Percentiles rank a stretch among this genome's conserved stretches.
Conservation (phyloP, 2,888 invertebrate genomes). For the Choreutis nemorana region DNA sequence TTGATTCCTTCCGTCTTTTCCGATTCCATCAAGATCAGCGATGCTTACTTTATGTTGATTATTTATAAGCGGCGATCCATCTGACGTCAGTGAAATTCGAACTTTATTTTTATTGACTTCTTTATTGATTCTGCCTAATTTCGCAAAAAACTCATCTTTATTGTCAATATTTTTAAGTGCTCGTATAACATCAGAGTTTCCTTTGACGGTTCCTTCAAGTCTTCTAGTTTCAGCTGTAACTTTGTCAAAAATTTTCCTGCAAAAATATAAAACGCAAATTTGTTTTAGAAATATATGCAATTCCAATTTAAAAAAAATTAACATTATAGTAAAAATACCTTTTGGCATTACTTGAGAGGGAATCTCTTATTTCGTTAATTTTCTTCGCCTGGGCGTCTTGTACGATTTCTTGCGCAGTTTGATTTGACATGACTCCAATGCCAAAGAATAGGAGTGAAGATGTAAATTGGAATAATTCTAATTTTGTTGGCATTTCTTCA, state of each 20-base stretch:
- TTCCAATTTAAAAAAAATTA: too few relatives aligned
- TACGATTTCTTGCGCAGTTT: conserved; percentile 22
- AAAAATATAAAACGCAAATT: conserved; percentile 9
- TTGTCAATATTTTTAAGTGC: conserved; percentile 23
- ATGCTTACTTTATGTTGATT: conserved; percentile 14
- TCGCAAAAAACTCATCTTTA: conserved; percentile 22
- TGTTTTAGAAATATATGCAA: too few relatives aligned
- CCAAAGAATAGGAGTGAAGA: conserved; percentile 21
- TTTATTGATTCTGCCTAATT: conserved; percentile 18
- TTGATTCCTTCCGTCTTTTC: conserved; percentile 14
- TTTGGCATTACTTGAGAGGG: conserved; percentile 19
- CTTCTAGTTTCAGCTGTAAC: conserved; percentile 36
- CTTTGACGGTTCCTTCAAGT: conserved; percentile 24
- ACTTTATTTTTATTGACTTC: conserved; percentile 20
- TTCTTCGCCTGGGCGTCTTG: conserved; percentile 20
- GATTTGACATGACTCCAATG: conserved; percentile 23
- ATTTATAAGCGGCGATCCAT: conserved; percentile 19
- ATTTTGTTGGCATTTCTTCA: conserved; percentile 8
- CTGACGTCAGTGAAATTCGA: conserved; percentile 17
- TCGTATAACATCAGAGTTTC: conserved; percentile 38
- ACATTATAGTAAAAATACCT: too few relatives aligned
- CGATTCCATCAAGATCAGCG: conserved; percentile 15
- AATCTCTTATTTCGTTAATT: conserved; percentile 20
- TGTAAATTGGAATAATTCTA: conserved; percentile 20
- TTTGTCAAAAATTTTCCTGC: conserved; percentile 43